A percentile compares a stretch with the other conserved stretches of the same genome.
Evolutionary conservation across 2,888 invertebrate genomes (phyloP).

Genomic region (Neoitamus cyanurus): DNA sequence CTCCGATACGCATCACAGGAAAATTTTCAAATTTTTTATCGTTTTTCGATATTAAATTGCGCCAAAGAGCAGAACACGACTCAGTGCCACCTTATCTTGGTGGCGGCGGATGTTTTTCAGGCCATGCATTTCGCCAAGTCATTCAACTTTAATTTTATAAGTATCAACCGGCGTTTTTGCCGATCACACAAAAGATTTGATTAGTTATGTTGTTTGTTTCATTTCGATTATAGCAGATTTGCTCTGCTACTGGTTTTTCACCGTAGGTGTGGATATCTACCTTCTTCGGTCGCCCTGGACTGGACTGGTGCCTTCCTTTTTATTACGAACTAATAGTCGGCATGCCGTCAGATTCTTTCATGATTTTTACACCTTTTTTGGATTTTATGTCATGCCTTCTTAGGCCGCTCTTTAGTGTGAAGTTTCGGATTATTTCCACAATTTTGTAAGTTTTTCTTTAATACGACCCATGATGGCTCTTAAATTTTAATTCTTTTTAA

Average conservation of each 20-base stretch:
- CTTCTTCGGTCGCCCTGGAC: not conserved
- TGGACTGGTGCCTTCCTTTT: not conserved
- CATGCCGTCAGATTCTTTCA: not conserved
- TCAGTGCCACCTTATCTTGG: not conserved
- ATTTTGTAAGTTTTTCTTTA: not conserved
- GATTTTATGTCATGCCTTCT: not conserved
- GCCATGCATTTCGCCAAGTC: constrained; percentile 6
- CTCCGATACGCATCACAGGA: constrained; percentile 25
- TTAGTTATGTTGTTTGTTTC: constrained; percentile 44
- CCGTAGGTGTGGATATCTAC: not conserved
- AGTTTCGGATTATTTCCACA: not conserved
- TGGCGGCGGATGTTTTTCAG: not conserved
- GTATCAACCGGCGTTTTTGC: constrained; percentile 23
- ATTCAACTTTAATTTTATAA: constrained; percentile 38
- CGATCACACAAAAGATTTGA: constrained; percentile 21
- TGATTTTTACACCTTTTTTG: not conserved
- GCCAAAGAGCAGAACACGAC: not conserved
- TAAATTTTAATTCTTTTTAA: not conserved
- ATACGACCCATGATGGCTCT: not conserved
- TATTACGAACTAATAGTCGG: not conserved
- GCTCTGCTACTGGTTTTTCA: constrained; percentile 38
- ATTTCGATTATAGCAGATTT: constrained; percentile 35
- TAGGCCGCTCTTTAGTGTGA: not conserved
- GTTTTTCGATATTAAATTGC: not conserved
- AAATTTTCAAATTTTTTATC: constrained; percentile 23